These are phyloP conservation scores for Tenualosa ilisha DNA, from an alignment of 2,797 vertebrate species.

Conservation along the genomic window DNA sequence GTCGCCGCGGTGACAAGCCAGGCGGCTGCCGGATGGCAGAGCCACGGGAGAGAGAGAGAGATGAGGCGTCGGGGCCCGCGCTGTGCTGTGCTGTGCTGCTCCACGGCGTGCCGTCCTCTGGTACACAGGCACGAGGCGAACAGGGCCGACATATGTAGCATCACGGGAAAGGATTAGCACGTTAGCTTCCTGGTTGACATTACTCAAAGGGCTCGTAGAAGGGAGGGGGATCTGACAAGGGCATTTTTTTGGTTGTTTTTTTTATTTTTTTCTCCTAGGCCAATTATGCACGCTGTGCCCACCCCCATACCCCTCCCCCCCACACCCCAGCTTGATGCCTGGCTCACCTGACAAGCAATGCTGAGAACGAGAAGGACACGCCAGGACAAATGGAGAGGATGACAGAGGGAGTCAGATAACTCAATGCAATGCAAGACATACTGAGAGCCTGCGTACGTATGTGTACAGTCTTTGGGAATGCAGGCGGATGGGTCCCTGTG, in stretches of 20 bases:
- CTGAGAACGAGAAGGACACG: background rate
- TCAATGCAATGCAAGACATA: background rate
- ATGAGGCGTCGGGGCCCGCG: too few relatives aligned
- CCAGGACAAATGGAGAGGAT: background rate
- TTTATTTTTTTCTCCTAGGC: slow-evolving; percentile 63
- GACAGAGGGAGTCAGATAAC: background rate
- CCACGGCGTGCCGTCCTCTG: slow-evolving; percentile 28
- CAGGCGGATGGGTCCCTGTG: background rate
- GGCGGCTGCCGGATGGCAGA: slow-evolving; percentile 57
- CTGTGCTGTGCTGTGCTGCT: too few relatives aligned
- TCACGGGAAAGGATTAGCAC: slow-evolving; percentile 84
- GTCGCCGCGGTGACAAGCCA: slow-evolving; percentile 81
- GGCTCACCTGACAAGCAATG: background rate
- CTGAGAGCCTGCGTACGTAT: background rate
- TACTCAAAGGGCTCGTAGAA: slow-evolving; percentile 57
- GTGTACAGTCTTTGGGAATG: background rate
- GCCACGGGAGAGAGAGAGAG: slow-evolving; percentile 59
- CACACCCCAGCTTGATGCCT: background rate
- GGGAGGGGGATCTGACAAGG: slow-evolving; percentile 86
- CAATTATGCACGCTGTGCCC: slow-evolving; percentile 81
- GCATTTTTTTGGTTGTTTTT: slow-evolving; percentile 60
- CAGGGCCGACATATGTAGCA: slow-evolving; percentile 84
- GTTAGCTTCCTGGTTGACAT: slow-evolving; percentile 34
- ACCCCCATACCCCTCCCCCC: slow-evolving; percentile 40
- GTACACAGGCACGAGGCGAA: slow-evolving; percentile 82